Evolutionary conservation across 2,797 vertebrate genomes (phyloP).

Genomic region (Cynopterus sphinx): DNA sequence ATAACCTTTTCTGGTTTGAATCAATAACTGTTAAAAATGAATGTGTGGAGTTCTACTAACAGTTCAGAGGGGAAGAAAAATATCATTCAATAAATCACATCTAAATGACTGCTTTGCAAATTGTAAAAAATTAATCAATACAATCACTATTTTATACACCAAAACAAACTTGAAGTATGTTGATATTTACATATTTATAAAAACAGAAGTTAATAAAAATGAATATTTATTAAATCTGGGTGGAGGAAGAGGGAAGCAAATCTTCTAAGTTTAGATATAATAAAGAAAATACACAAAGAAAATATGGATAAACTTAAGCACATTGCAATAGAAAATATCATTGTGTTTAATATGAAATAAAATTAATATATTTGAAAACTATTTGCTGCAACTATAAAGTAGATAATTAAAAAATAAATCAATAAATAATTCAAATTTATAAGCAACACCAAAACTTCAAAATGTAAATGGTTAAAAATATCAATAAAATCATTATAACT

Average conservation of each 20-base stretch:
- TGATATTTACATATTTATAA: not conserved
- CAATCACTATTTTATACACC: not conserved
- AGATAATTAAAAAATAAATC: not conserved
- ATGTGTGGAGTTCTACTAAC: not conserved
- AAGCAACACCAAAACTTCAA: not conserved
- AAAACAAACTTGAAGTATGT: not conserved
- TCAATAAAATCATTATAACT: not conserved
- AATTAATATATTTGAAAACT: not conserved
- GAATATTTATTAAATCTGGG: not conserved
- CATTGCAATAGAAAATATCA: not conserved
- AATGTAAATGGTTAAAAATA: not conserved
- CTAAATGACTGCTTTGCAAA: not conserved
- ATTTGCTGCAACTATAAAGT: not conserved
- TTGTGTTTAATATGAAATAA: not conserved
- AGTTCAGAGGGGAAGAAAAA: not conserved
- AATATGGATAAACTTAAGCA: not conserved
- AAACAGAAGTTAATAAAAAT: not conserved
- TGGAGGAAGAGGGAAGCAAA: not conserved
- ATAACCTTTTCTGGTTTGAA: not conserved
- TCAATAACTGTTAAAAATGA: not conserved
- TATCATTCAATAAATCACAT: not conserved
- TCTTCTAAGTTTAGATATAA: not conserved
- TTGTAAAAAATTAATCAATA: not conserved
- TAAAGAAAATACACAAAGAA: not conserved
- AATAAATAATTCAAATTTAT: not conserved